A percentile compares a stretch with the other conserved stretches of the same genome.
Conservation (phyloP, 2,113 vertebrate genomes). For the Furnarius figulus region DNA sequence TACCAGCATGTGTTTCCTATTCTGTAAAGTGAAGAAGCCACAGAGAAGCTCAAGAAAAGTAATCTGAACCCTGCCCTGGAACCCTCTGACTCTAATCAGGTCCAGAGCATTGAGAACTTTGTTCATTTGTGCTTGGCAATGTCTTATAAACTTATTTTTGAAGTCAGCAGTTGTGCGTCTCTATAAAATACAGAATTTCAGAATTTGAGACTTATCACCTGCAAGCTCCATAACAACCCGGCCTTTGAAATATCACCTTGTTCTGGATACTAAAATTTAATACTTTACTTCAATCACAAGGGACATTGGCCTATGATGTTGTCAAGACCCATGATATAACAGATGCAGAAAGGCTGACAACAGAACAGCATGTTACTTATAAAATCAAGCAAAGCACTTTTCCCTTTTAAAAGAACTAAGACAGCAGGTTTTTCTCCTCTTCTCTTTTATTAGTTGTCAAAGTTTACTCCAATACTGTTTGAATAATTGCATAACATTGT, state of each 20-base stretch:
- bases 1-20: neutral
- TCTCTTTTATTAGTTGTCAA: neutral
- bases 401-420: constrained; percentile 19
- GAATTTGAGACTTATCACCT: constrained; percentile 56
- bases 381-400: constrained; percentile 51
- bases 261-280: constrained; percentile 59
- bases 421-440: neutral
- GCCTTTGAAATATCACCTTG: constrained; percentile 68
- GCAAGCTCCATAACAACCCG: constrained; percentile 45
- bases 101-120: constrained; percentile 13
- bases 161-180: constrained; percentile 65
- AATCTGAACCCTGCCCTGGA: constrained; percentile 20
- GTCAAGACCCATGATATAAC: constrained; percentile 49
- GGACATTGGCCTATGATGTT: constrained; percentile 51
- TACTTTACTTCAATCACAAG: constrained; percentile 71
- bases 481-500: neutral
- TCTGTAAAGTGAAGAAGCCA: constrained; percentile 4
- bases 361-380: constrained; percentile 31
- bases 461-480: neutral
- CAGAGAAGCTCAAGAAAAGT: neutral
- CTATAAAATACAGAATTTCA: constrained; percentile 62
- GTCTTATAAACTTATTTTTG: constrained; percentile 61
- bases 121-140: constrained; percentile 46
- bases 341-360: constrained; percentile 45
- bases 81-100: neutral